Evolutionary conservation across 2,888 invertebrate genomes (phyloP), one percentile per base, ranked within the genome.

Genomic region (Erebia epiphron): DNA sequence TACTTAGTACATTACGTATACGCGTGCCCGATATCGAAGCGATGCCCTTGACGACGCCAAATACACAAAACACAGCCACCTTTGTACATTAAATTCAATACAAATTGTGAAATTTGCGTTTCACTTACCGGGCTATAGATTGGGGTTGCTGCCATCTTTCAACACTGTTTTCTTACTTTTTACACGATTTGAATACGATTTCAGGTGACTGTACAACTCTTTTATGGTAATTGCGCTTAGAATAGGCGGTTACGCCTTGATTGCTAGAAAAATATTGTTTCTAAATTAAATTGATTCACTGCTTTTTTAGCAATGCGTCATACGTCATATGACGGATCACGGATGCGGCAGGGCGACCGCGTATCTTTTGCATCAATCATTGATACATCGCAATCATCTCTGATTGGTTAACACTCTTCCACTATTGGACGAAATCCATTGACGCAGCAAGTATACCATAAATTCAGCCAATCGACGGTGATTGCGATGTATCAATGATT

Each of bases 91-190:
- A 65, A 67, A 71, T 77, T 75, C 67, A 67, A 66, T 62, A 67
- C 46, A 70, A 71, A 75, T 71, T 73, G 71, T 56, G 67, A 67
- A 70, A 67, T 61, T 74, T 71, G 68, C 68, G 73, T 60, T 75
- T 61, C 66, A 84, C 92, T 87, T 80, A 92, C 92, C 74, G 92
- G 92, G 75, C 85, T 91, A 82, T 90, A 92, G 43, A 92, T 89
- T 1, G 88, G 86, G 72, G 83, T 84, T 70, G 85, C 82, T 70
- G 90, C 85, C 92, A 92, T 92, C 35, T 69, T 75, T 81, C 81
- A 46, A 21, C 16, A 64, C 54, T 66, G 14, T 60, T 41, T 66
- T 56, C 46, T 35, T 11, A 57, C 50, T 72, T 56, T 58, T 54
- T 61, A 56, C 14, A 60, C 49, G 16, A 61, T 10, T 70, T 49